phyloP scores from a whole-genome alignment of 2,797 vertebrate species.

The Mus spretus region DNA sequence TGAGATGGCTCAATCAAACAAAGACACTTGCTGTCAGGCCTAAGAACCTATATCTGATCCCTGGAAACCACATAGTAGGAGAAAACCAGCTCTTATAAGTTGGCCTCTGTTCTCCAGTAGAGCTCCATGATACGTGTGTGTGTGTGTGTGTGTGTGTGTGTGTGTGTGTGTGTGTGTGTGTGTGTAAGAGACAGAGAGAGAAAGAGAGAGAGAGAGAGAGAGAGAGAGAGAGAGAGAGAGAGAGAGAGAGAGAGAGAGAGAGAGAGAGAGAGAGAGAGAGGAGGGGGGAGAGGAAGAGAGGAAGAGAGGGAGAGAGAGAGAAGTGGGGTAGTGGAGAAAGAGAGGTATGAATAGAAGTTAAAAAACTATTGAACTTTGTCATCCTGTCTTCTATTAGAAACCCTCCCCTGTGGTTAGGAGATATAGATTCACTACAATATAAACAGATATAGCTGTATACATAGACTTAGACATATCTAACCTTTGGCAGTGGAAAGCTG shows the following conservation, averaged over 20 bases:
- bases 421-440: neutral
- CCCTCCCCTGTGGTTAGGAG: neutral
- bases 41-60: neutral
- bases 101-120: neutral
- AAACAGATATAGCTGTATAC: neutral
- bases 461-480: neutral
- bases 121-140: neutral
- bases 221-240: neutral
- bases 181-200: neutral
- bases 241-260: too few species aligned
- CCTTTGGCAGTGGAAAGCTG: neutral
- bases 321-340: too few species aligned
- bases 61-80: neutral
- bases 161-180: neutral
- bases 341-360: too few species aligned
- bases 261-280: too few species aligned
- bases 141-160: too few species aligned
- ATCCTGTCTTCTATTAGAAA: neutral
- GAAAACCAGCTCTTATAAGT: neutral
- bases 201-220: neutral
- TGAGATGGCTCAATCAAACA: neutral
- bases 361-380: neutral
- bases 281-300: too few species aligned
- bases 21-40: neutral
- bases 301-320: too few species aligned